phyloP scores from a whole-genome alignment of 2,888 invertebrate species.

The Caenorhabditis afra region DNA sequence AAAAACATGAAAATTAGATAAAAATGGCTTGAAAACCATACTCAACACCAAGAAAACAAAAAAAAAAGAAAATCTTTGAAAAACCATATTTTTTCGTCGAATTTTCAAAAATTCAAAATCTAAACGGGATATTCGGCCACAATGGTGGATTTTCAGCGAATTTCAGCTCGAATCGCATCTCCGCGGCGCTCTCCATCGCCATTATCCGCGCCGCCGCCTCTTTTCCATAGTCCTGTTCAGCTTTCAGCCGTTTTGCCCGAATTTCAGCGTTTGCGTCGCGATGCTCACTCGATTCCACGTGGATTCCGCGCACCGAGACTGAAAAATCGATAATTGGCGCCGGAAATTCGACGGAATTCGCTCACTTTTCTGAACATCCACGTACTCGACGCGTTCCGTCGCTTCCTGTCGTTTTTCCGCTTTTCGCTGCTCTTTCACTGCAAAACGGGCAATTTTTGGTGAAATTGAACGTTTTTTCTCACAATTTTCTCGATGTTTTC shows the following conservation, averaged over 20 bases:
- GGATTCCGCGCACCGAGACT: constrained; percentile 39
- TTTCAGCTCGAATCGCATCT: constrained; percentile 44
- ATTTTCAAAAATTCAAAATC: constrained; percentile 24
- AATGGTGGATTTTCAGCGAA: constrained; percentile 31
- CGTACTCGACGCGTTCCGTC: constrained; percentile 18
- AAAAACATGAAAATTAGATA: too few species aligned
- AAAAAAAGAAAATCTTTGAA: not conserved
- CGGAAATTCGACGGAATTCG: not conserved
- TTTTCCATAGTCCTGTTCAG: constrained; percentile 40
- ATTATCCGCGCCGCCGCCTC: constrained; percentile 26
- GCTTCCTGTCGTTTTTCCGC: constrained; percentile 24
- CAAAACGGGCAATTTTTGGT: not conserved
- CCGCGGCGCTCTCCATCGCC: constrained; percentile 43
- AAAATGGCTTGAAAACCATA: not conserved
- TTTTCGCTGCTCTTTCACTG: constrained; percentile 8
- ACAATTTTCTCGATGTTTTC: constrained; percentile 44
- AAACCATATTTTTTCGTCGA: not conserved
- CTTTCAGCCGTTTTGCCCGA: constrained; percentile 20
- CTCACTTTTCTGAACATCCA: constrained; percentile 40
- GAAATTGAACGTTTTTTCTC: not conserved
- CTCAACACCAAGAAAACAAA: not conserved
- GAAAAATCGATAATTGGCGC: constrained; percentile 9
- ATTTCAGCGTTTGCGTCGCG: constrained; percentile 33
- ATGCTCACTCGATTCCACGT: constrained; percentile 14
- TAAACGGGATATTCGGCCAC: constrained; percentile 58